Evolutionary conservation across 1,140 invertebrate genomes (phyloP).

Genomic region (Temnothorax nylanderi): DNA sequence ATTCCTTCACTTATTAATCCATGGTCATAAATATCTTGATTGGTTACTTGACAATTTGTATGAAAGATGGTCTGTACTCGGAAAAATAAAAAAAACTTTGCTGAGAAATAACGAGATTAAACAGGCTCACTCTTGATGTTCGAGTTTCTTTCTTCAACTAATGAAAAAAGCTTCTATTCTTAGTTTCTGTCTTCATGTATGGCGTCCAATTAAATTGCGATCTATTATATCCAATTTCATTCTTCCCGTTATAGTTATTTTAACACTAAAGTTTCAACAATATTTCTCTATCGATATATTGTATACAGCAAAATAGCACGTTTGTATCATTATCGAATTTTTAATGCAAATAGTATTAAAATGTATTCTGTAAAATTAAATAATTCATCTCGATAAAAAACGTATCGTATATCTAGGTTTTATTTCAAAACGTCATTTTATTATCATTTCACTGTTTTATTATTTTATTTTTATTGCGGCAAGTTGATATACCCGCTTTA

Average conservation of each 20-base stretch:
- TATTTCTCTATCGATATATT: neutral
- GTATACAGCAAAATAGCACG: neutral
- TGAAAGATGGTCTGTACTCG: slow-evolving; percentile 22
- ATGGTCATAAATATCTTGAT: slow-evolving; percentile 34
- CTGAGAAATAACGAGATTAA: slow-evolving; percentile 49
- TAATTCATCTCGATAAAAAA: neutral
- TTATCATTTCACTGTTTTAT: neutral
- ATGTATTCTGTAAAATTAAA: neutral
- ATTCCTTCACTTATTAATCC: slow-evolving; percentile 21
- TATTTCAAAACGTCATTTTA: neutral
- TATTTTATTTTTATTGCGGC: neutral
- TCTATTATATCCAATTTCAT: slow-evolving; percentile 29
- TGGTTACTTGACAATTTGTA: slow-evolving; percentile 30
- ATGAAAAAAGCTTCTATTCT: slow-evolving; percentile 50
- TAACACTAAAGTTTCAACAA: slow-evolving; percentile 18
- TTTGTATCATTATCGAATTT: neutral
- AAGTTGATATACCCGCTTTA: neutral
- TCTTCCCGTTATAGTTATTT: neutral
- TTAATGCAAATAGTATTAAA: neutral
- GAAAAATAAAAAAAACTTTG: slow-evolving; percentile 15
- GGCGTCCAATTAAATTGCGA: slow-evolving; percentile 44
- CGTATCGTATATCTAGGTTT: neutral
- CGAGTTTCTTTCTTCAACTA: slow-evolving; percentile 40
- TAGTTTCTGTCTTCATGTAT: slow-evolving; percentile 32
- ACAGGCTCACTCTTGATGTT: neutral